Base-by-base conservation (phyloP, 2,797 vertebrate genomes). In the Ibycter americanus region DNA sequence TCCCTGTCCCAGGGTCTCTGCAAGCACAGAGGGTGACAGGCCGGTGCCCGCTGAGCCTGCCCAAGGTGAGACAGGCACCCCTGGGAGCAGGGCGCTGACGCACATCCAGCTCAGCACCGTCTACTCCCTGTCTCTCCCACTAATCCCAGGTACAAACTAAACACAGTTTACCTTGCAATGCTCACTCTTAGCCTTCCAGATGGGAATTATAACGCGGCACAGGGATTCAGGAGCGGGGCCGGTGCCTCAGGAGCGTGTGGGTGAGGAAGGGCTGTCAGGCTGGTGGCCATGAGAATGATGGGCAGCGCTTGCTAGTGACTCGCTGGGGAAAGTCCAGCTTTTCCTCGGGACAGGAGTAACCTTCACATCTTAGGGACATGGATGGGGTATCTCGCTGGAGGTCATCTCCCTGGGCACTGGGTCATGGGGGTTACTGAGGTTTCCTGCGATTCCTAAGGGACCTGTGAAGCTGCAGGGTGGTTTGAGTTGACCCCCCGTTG, bases 271-370 rank as follows among this genome's bases (percentile, higher is more conserved):
- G 14, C 34, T 11, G 0, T 23, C 7, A 5, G 42, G 32, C 52
- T 42, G 20, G 38, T 0, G 5, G 44, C 49, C 11, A 0, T 0
- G 4, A 31, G 52, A 46, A 49, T 8, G 71, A 38, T 6, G 27
- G 46, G 42, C 49, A 54, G 77, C 1, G 2, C 46, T 82, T 46
- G 11, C 29, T 31, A 12, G 15, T 42, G n/a, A 22, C 44, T 63
- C 7, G 3, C 17, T 26, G 40, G 47, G 54, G 42, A 16, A 81
- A 78, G 9, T 15, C 4, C 34, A n/a, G 10, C 22, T 44, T 65
- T 65, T 29, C 46, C 44, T 79, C 0, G 0, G 8, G 67, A 40
- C 23, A 59, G 36, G 51, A 91, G 32, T 11, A 51, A 71, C 70
- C 46, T 52, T 40, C 42, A 3, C 29, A 0, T 42, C 40, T 4